These are phyloP conservation scores for Arremon aurantiirostris DNA, from an alignment of 2,797 vertebrate genomes.

Conservation along the genomic window DNA sequence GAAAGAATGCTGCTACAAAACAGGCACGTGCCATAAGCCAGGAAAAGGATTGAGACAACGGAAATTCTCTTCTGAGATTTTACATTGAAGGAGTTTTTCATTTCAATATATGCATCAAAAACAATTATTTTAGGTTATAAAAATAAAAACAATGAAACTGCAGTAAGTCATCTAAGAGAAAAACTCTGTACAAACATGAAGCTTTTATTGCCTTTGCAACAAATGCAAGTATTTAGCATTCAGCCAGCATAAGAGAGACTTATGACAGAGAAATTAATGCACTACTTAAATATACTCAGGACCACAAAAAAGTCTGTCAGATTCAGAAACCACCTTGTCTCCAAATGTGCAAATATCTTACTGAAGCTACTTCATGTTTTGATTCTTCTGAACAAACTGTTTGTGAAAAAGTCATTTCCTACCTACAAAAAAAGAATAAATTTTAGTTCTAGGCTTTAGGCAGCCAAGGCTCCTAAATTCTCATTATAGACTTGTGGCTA, in stretches of 20 bases:
- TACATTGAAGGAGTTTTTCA: neutral
- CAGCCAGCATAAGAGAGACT: neutral
- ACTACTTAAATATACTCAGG: neutral
- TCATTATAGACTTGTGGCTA: neutral
- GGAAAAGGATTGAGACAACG: neutral
- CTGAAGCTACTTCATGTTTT: neutral
- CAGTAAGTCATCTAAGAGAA: neutral
- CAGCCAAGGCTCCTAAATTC: neutral
- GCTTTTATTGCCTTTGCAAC: neutral
- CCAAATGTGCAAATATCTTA: neutral
- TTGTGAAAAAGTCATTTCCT: neutral
- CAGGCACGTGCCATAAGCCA: neutral
- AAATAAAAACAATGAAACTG: neutral
- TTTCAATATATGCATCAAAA: neutral
- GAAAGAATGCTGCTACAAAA: neutral
- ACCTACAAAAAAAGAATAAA: neutral
- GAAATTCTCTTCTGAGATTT: neutral
- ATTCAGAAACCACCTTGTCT: neutral
- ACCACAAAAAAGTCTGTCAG: neutral
- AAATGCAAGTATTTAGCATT: neutral
- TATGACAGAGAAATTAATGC: neutral
- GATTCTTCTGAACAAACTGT: neutral
- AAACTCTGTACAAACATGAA: neutral
- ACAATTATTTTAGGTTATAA: neutral
- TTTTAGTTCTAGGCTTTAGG: neutral